Evolutionary conservation across 2,888 invertebrate genomes (phyloP), one percentile per base, ranked within the genome.

Genomic region (Cephonodes hylas): DNA sequence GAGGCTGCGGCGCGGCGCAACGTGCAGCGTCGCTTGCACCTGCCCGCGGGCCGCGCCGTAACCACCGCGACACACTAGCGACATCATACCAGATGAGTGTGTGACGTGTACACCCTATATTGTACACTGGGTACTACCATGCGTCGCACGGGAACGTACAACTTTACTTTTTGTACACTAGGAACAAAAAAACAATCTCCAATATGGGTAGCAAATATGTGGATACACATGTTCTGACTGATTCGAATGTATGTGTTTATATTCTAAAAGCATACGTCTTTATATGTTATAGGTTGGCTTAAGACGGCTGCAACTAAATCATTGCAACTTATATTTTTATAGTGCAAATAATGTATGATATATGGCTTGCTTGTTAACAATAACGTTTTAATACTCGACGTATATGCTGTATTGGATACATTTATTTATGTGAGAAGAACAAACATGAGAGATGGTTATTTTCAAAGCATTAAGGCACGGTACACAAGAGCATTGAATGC

Each of bases 1-100:
- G 83, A 87, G 87, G 86, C 86, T 88, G 88, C 87, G 87, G 81
- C 76, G 73, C 86, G 81, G 83, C 87, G 88, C 90, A 88, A 80
- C 88, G 84, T 90, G 91, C 91, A 91, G 83, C 86, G 81, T 80
- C 80, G 80, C 87, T 84, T 89, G 89, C 91, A 90, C 90, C 91
- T 90, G 89, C 88, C 85, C 79, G 78, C 73, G 67, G 73, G 74
- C 48, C 48, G 15, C 25, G 75, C 81, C 83, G 80, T 79, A 80
- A 81, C 86, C 83, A 75, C 80, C 77, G 79, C 85, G 85, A 84
- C 83, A 83, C 81, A 82, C 82, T 83, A 80, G 79, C 81, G 84
- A 82, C 83, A 78, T 74, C 76, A 68, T 74, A 64, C 73, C 73
- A 60, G 68, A 74, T 75, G 74, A 71, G 64, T 63, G 60, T 65